Conservation (phyloP, 1,140 invertebrate genomes). For the Proales similis region DNA sequence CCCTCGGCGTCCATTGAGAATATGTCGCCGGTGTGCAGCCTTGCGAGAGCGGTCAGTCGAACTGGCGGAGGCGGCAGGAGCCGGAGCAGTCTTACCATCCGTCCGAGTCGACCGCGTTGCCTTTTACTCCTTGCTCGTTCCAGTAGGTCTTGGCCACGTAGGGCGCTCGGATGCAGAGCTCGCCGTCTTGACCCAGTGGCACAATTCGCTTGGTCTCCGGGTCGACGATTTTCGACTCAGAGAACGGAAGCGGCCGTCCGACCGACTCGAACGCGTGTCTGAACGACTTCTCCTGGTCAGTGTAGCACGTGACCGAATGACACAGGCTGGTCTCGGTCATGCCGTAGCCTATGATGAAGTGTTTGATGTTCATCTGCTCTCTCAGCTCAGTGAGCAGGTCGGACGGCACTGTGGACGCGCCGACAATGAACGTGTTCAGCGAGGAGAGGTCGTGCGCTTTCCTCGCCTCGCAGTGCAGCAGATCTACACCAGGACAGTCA, state of each 20-base stretch:
- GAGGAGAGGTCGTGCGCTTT: slow-evolving; percentile 48
- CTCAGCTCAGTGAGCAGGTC: slow-evolving; percentile 5
- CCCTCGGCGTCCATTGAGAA: slow-evolving; percentile 68
- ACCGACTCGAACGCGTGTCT: slow-evolving; percentile 27
- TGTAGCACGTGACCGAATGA: slow-evolving; percentile 5
- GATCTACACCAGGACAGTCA: too few species aligned
- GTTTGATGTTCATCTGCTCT: slow-evolving; percentile 2
- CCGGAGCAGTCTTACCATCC: too few species aligned
- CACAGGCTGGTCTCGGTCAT: slow-evolving; percentile 28
- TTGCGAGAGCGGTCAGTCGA: not conserved
- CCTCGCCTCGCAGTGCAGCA: slow-evolving; percentile 57
- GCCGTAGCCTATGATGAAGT: slow-evolving; percentile 12
- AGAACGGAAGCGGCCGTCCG: slow-evolving; percentile 6
- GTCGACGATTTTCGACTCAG: slow-evolving; percentile 65
- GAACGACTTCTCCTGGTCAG: not conserved
- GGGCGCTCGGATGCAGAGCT: slow-evolving; percentile 8
- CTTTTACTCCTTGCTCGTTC: slow-evolving; percentile 72
- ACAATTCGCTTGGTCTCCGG: slow-evolving; percentile 61
- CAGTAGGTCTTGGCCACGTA: slow-evolving; percentile 67
- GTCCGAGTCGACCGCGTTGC: slow-evolving; percentile 77
- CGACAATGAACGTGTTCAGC: slow-evolving; percentile 42
- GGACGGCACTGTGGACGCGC: slow-evolving; percentile 3
- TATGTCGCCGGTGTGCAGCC: slow-evolving; percentile 61
- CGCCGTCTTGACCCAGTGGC: slow-evolving; percentile 60
- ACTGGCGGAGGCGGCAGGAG: slow-evolving; percentile 62